phyloP scores from a whole-genome alignment of 2,888 invertebrate species.

The Cerceris ruficornis region DNA sequence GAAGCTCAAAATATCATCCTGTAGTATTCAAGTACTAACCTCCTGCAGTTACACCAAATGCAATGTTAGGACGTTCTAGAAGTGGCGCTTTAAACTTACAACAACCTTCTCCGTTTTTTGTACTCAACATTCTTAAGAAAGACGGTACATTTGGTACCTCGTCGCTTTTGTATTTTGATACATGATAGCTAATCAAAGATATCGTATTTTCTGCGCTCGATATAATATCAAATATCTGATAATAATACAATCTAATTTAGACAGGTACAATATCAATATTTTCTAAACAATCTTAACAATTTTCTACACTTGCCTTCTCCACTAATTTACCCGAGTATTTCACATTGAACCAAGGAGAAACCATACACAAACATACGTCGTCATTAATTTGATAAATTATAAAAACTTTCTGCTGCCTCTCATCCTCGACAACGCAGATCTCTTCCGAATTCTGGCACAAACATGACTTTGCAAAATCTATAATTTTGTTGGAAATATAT shows the following conservation, averaged over 20 bases:
- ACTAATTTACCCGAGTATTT: conserved; percentile 73
- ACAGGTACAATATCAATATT: not conserved
- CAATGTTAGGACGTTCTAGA: conserved; percentile 76
- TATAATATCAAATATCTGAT: conserved; percentile 72
- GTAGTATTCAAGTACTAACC: conserved; percentile 63
- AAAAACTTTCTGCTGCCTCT: conserved; percentile 64
- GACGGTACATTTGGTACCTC: conserved; percentile 61
- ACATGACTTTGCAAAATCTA: conserved; percentile 68
- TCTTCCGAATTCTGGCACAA: conserved; percentile 61
- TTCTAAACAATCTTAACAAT: not conserved
- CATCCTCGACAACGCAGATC: conserved; percentile 68
- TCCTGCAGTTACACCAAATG: conserved; percentile 77
- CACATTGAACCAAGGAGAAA: conserved; percentile 69
- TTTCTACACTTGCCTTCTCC: conserved; percentile 61
- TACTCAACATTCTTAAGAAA: conserved; percentile 71
- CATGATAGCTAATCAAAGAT: conserved; percentile 69
- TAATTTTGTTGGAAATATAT: conserved; percentile 20
- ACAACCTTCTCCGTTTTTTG: conserved; percentile 60
- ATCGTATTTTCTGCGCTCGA: conserved; percentile 65
- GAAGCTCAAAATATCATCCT: not conserved
- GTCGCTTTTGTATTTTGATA: conserved; percentile 70
- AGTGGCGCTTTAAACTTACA: conserved; percentile 54
- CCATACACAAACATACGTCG: conserved; percentile 67
- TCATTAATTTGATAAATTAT: conserved; percentile 67
- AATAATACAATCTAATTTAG: conserved; percentile 18